Evolutionary conservation across 2,797 vertebrate species (phyloP).

Genomic region (Nasua narica): DNA sequence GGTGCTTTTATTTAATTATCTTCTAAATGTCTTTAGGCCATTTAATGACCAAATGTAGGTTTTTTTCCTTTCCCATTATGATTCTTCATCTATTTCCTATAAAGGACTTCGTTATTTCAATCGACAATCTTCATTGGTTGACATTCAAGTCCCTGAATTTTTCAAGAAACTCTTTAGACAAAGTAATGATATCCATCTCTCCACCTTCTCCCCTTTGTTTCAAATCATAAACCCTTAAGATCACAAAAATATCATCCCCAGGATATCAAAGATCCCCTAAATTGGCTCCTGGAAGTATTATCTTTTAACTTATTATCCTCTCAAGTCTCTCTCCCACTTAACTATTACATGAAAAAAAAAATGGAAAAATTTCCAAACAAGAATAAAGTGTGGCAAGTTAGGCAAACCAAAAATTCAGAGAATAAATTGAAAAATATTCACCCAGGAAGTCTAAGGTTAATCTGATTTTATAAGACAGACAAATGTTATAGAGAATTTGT

Average conservation of each 20-base stretch:
- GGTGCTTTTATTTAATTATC: not conserved
- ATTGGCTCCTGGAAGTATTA: not conserved
- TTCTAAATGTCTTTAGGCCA: not conserved
- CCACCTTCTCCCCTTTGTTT: not conserved
- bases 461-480: not conserved
- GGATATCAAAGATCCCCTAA: not conserved
- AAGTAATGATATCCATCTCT: not conserved
- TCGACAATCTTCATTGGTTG: not conserved
- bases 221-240: not conserved
- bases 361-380: not conserved
- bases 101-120: not conserved
- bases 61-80: not conserved
- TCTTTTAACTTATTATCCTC: not conserved
- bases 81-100: not conserved
- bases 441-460: not conserved
- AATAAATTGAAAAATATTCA: not conserved
- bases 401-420: not conserved
- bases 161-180: slow-evolving; percentile 15
- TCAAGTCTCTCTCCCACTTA: not conserved
- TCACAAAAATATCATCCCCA: not conserved
- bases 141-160: not conserved
- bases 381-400: not conserved
- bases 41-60: not conserved
- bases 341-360: not conserved
- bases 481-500: not conserved